Conservation (phyloP, 37 sponge, comb jelly and placozoan species). For the Dysidea cf. avara region DNA sequence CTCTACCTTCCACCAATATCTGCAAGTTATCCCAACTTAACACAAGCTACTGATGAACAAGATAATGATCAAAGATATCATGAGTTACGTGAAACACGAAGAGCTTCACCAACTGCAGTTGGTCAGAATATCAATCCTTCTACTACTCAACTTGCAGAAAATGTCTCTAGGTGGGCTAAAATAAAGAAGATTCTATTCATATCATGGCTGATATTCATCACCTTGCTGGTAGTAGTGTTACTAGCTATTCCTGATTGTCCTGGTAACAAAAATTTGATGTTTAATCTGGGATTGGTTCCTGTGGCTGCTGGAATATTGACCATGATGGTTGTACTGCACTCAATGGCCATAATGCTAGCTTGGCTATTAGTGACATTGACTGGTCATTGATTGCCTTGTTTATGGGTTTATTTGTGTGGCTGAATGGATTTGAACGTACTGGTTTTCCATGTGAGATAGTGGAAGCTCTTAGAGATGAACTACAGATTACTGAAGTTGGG, state of each 20-base stretch:
- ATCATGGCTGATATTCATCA: constrained; percentile 51
- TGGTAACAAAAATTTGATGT: constrained; percentile 17
- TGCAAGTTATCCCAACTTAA: no score
- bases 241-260: constrained; percentile 40
- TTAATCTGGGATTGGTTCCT: constrained; percentile 53
- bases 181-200: constrained; percentile 52
- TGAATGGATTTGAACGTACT: constrained; percentile 50
- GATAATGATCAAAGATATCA: neutral
- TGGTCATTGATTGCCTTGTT: constrained; percentile 56
- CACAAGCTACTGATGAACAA: constrained; percentile 1
- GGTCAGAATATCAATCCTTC: constrained; percentile 8
- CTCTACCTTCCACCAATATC: no score
- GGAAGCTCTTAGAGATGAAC: constrained; percentile 10
- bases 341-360: constrained; percentile 33
- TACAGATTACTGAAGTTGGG: constrained; percentile 31
- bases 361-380: constrained; percentile 44
- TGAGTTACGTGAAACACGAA: neutral
- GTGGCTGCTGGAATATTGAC: constrained; percentile 38
- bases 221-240: constrained; percentile 46
- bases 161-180: constrained; percentile 24
- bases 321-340: constrained; percentile 38
- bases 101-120: neutral
- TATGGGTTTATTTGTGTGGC: constrained; percentile 54
- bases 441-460: constrained; percentile 31
- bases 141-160: neutral